Base-by-base conservation (phyloP, 2,113 vertebrate genomes). In the Laticauda laticaudata region DNA sequence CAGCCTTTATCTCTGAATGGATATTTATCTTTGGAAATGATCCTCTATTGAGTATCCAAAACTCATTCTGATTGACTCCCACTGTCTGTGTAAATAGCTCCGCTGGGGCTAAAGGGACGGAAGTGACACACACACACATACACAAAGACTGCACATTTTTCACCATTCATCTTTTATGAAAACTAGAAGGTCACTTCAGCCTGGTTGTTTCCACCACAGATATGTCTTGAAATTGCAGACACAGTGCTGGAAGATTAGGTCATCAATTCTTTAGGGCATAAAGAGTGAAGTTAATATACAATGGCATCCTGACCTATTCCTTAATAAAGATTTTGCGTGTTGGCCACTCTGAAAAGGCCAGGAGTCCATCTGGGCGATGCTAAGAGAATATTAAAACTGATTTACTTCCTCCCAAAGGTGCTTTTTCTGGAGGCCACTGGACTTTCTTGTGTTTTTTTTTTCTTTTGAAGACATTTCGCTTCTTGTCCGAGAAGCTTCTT, bases 71-170 rank as follows among this genome's bases (percentile, higher is more conserved):
- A 29, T 91, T 9, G 75, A 45, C 94, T 95, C 92, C 94, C 93
- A 92, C 95, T 92, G 94, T 95, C 97, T 97, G 96, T 97, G 94
- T 95, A 97, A 96, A 97, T 96, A 24, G 12, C 3, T 69, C 3
- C 29, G 92, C 92, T 92, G 95, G 92, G 26, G 95, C 94, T 75
- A 94, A 24, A 39, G 26, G 45, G 26, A 57, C 94, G 92, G 93
- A 91, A 95, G 92, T 0, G 0, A 48, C 48, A 0, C 0, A 5
- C 24, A 94, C n/a, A 95, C n/a, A 54, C 24, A 24, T 4, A 34
- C 56, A 0, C 0, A 7, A 29, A 94, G 95, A 95, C 11, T n/a
- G 61, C 4, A 15, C 95, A 95, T 94, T 95, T 97, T 96, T 96
- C 94, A 96, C 95, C 95, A 61, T 29, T 86, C 93, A 94, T 96